A percentile compares a stretch with the other conserved stretches of the same genome.
phyloP scores from a whole-genome alignment of 2,888 invertebrate species.

The Cephus rjabovi region DNA sequence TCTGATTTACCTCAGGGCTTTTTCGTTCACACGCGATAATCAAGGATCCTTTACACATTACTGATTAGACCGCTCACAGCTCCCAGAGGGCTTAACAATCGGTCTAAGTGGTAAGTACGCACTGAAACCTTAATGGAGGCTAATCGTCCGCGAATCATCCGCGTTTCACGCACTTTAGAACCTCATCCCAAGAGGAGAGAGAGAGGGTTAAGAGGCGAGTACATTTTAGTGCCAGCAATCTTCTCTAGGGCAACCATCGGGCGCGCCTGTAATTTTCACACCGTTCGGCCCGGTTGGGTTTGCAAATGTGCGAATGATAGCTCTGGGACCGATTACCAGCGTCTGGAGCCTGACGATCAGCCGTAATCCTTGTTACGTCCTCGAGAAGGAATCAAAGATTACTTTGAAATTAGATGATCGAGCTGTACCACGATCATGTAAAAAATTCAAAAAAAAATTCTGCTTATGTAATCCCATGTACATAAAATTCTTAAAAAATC shows the following conservation, averaged over 20 bases:
- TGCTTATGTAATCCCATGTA: too few species aligned
- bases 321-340: constrained; percentile 25
- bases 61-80: constrained; percentile 20
- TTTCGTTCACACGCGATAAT: not conserved
- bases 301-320: constrained; percentile 62
- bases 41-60: constrained; percentile 31
- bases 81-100: constrained; percentile 43
- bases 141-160: constrained; percentile 51
- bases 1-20: not conserved
- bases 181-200: not conserved
- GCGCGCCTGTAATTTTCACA: constrained; percentile 60
- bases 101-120: constrained; percentile 50
- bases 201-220: constrained; percentile 22
- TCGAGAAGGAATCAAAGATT: not conserved
- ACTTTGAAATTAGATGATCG: not conserved
- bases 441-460: too few species aligned
- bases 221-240: constrained; percentile 48
- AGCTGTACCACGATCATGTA: not conserved
- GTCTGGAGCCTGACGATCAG: not conserved
- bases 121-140: constrained; percentile 49
- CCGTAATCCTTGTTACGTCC: not conserved
- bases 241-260: constrained; percentile 33
- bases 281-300: constrained; percentile 54
- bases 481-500: not conserved
- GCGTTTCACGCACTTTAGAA: constrained; percentile 41